phyloP scores from a whole-genome alignment of 2,797 vertebrate species.

The Gallirallus australis region DNA sequence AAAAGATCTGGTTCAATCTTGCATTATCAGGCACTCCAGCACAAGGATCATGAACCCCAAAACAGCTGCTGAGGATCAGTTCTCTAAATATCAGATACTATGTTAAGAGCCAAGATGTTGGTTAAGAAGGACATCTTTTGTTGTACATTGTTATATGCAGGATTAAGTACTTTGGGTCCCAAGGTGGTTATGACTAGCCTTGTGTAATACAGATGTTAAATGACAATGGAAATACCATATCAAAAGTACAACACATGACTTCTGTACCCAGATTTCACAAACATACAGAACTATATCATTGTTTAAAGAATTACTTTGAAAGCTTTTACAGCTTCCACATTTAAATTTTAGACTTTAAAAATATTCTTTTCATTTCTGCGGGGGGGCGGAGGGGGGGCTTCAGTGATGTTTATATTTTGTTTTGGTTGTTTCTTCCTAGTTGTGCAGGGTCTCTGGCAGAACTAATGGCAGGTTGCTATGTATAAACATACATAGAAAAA shows the following conservation, averaged over 20 bases:
- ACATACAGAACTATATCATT: neutral
- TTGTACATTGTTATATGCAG: accelerated
- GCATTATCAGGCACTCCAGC: neutral
- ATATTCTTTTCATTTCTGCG: neutral
- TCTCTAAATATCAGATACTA: neutral
- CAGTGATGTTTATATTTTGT: neutral
- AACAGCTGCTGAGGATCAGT: neutral
- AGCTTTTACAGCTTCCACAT: neutral
- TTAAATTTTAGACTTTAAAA: neutral
- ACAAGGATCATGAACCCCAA: neutral
- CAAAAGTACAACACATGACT: neutral
- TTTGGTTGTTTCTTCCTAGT: neutral
- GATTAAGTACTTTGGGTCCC: neutral
- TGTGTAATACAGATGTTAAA: neutral
- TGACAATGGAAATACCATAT: neutral
- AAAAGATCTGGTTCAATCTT: neutral
- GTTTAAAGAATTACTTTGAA: neutral
- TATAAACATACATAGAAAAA: neutral
- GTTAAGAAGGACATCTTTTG: neutral
- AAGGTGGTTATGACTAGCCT: neutral
- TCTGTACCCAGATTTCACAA: neutral
- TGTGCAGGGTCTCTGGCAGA: neutral
- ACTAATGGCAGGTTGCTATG: neutral
- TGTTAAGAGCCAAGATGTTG: neutral
- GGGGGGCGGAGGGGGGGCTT: neutral